Conservation (phyloP, 2,888 invertebrate species). For the Melinaea menophilus region DNA sequence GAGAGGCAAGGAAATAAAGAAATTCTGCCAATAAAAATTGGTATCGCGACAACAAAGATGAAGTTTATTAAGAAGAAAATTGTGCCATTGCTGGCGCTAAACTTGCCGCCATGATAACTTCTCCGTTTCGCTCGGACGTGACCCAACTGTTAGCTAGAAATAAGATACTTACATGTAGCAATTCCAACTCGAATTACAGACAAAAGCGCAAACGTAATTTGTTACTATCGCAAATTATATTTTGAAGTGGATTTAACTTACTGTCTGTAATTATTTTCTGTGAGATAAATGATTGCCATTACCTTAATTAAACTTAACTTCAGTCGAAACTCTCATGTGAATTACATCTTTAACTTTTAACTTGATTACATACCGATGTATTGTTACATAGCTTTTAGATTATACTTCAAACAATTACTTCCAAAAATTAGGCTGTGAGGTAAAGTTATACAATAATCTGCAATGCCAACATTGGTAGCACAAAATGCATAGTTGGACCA, state of each 20-base stretch:
- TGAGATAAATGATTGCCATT: slow-evolving; percentile 2
- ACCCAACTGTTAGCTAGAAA: slow-evolving; percentile 34
- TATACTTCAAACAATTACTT: slow-evolving; percentile 3
- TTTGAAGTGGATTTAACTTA: background rate
- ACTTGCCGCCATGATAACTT: slow-evolving; percentile 38
- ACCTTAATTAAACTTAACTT: slow-evolving; percentile 6
- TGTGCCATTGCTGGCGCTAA: slow-evolving; percentile 32
- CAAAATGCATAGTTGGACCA: slow-evolving; percentile 27
- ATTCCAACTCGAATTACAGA: slow-evolving; percentile 26
- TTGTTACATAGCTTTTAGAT: slow-evolving; percentile 3
- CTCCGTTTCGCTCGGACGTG: slow-evolving; percentile 36
- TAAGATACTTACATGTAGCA: slow-evolving; percentile 27
- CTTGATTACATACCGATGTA: background rate
- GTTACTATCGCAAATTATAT: slow-evolving; percentile 9
- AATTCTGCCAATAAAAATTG: slow-evolving; percentile 29
- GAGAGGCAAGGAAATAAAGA: slow-evolving; percentile 15
- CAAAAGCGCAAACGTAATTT: slow-evolving; percentile 20
- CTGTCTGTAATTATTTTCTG: background rate
- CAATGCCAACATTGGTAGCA: slow-evolving; percentile 16
- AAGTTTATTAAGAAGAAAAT: slow-evolving; percentile 36
- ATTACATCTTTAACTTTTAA: slow-evolving; percentile 3
- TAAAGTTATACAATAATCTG: slow-evolving; percentile 21
- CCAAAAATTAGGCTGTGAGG: slow-evolving; percentile 10
- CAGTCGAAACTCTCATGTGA: background rate
- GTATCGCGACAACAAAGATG: slow-evolving; percentile 30